Percentiles rank a stretch among this genome's conserved stretches.
phyloP scores from a whole-genome alignment of 2,797 vertebrate species.

The Eupleurogrammus muticus region DNA sequence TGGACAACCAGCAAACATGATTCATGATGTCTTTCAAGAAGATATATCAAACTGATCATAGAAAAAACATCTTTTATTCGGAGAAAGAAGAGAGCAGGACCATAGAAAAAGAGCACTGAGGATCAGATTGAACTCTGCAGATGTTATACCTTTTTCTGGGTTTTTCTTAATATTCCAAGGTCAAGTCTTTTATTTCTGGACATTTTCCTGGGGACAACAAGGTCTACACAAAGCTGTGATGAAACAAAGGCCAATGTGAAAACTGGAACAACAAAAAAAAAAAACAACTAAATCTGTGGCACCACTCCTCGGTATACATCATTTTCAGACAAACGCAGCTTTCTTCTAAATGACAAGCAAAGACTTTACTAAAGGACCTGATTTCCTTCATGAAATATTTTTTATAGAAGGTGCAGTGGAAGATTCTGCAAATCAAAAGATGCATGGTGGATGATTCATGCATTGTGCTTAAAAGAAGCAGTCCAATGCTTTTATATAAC shows the following conservation, averaged over 20 bases:
- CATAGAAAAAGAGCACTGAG: background rate
- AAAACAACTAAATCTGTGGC: conserved; percentile 7
- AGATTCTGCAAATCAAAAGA: conserved; percentile 20
- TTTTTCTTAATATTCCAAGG: conserved; percentile 3
- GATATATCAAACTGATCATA: background rate
- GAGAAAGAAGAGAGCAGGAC: background rate
- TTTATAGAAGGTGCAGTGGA: background rate
- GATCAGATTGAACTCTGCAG: background rate
- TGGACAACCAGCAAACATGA: background rate
- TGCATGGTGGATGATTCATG: conserved; percentile 26
- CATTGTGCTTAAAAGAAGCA: conserved; percentile 22
- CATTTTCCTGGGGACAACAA: conserved; percentile 6
- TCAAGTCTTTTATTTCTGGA: conserved; percentile 6
- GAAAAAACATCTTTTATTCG: too few relatives aligned
- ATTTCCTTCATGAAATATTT: conserved; percentile 15
- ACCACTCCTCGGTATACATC: background rate
- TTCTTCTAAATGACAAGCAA: conserved; percentile 6
- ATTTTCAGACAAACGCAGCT: conserved; percentile 18
- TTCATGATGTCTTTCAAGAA: background rate
- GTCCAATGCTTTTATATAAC: conserved; percentile 31
- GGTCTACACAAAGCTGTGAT: background rate
- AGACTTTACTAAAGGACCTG: conserved; percentile 21
- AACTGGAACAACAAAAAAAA: background rate
- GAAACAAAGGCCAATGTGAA: conserved; percentile 12
- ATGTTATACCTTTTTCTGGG: background rate